Percentiles rank a stretch among this genome's conserved stretches.
phyloP scores from a whole-genome alignment of 1,140 invertebrate species.

The Neotoxoptera formosana region DNA sequence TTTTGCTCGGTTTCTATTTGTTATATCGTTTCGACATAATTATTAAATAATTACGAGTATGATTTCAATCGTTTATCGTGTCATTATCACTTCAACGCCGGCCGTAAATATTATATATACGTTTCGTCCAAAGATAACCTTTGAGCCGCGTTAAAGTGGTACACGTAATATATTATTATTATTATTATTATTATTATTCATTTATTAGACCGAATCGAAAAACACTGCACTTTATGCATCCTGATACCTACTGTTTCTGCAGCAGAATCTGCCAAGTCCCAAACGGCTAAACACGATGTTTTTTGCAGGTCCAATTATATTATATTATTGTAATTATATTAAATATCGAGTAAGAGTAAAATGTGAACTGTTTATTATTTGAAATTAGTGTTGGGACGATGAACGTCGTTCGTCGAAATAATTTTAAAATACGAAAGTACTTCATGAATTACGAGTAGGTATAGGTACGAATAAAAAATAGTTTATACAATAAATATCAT shows the following conservation, averaged over 20 bases:
- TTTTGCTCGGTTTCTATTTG: background rate
- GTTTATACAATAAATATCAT: background rate
- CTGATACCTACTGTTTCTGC: too few relatives aligned
- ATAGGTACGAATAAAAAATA: background rate
- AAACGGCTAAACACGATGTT: background rate
- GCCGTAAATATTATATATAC: background rate
- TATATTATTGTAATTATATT: too few relatives aligned
- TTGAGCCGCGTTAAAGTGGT: background rate
- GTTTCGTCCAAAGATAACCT: background rate
- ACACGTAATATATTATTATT: too few relatives aligned
- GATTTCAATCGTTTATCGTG: background rate
- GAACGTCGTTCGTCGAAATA: too few relatives aligned
- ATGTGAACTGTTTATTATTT: background rate
- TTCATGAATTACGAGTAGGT: background rate
- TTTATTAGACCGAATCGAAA: background rate
- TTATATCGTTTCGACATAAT: background rate
- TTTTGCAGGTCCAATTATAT: background rate
- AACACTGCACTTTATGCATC: background rate
- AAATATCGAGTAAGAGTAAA: background rate
- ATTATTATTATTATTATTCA: too few relatives aligned
- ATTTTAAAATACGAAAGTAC: too few relatives aligned
- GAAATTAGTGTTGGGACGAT: too few relatives aligned
- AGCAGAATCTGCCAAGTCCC: background rate
- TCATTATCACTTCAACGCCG: background rate
- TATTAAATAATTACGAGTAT: background rate